These are phyloP conservation scores for Tetramorium bicarinatum DNA, from an alignment of 2,888 invertebrate species.

Conservation along the genomic window DNA sequence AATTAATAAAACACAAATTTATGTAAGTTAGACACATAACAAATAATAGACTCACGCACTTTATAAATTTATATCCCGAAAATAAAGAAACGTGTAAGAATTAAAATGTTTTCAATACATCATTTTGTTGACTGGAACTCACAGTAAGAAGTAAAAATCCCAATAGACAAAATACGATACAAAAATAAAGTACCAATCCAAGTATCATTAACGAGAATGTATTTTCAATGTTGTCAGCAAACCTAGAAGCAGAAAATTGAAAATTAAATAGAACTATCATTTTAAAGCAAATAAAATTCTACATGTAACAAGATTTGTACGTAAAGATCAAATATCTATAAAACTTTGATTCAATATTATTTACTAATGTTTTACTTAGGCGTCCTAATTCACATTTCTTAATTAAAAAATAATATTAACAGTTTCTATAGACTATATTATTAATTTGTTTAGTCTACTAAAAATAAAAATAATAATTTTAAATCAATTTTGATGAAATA, in stretches of 20 bases:
- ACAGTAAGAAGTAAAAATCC: conserved; percentile 38
- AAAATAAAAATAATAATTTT: background rate
- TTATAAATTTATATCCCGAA: background rate
- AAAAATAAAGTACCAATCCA: conserved; percentile 45
- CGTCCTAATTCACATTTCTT: background rate
- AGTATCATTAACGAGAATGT: conserved; percentile 44
- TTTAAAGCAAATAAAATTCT: background rate
- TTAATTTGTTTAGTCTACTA: background rate
- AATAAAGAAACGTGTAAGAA: background rate
- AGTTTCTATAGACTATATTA: background rate
- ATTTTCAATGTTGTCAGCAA: conserved; percentile 35
- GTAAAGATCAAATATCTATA: background rate
- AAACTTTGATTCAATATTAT: background rate
- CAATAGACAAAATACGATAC: conserved; percentile 24
- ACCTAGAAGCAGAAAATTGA: conserved; percentile 9
- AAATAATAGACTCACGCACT: background rate
- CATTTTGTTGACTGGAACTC: conserved; percentile 17
- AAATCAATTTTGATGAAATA: background rate
- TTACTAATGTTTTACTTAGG: background rate
- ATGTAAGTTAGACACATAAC: background rate
- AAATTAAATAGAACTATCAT: background rate
- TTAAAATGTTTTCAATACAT: background rate
- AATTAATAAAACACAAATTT: background rate
- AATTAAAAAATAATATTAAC: background rate
- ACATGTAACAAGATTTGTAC: background rate